Evolutionary conservation across 2,888 invertebrate species (phyloP), one percentile per base, ranked within the genome.

Genomic region (Beris morrisii): DNA sequence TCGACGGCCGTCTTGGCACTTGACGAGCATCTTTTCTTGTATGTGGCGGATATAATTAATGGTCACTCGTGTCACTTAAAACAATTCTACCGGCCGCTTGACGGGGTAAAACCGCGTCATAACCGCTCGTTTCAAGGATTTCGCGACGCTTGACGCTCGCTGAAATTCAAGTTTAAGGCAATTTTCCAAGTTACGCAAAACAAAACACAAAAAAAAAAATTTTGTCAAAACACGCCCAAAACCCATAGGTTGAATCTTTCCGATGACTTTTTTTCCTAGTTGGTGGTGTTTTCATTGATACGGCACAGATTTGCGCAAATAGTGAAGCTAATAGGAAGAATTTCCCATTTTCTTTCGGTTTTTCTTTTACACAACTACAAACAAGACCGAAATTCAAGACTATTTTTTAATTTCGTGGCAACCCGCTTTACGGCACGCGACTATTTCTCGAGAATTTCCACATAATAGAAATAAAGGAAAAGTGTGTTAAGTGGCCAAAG

Each of bases 151-250:
- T 46, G 46, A 13, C 30, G 65, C 44, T 57, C 57, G 55, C 13
- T 65, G 65, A 65, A 61, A 68, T 65, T 66, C 55, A 59, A 46
- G 53, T 59, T 55, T 66, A 52, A 46, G 52, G 64, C 63, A 45
- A 57, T 52, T 63, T 45, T 46, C 46, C 64, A 64, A 48, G 50
- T 59, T 59, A 59, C 59, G 59, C 59, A 59, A 59, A 59, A 50
- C 12, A 11, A 32, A n/a, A 32, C 46, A 32, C 48, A 59, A 59
- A 38, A 38, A 38, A 38, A 38, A 38, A 38, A 38, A 38, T 3
- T 38, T 38, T 1, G 46, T 48, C 59, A 59, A 59, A 59, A 59
- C 59, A 59, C 59, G 59, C 59, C 59, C 59, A 50, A 59, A 22
- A 59, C 59, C 59, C 59, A 32, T 48, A 32, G 15, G 44, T 48